Base-by-base conservation (phyloP, 2,888 invertebrate species). In the Eristalis arbustorum region DNA sequence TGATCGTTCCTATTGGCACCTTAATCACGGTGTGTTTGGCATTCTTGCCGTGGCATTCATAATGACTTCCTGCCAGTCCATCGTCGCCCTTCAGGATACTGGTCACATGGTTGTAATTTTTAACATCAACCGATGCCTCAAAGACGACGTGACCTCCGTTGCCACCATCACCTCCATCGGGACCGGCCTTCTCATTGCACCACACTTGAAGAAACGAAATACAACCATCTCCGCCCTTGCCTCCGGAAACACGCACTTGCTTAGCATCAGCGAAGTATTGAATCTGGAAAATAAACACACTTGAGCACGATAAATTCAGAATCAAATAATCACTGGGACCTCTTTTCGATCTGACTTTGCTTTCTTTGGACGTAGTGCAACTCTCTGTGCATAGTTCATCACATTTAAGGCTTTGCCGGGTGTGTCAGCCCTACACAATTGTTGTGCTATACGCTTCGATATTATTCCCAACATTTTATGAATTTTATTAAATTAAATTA, bases 81-180 rank as follows among this genome's bases (percentile, higher is more conserved):
- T 94, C 91, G 22, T 94, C 93, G 0, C 96, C 98, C 89, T 93
- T 92, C 1, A 95, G 90, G 13, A 96, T 92, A 0, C 95, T 91
- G 1, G 92, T 91, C 61, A 98, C 91, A 90, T 96, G 94, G 82
- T 95, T 94, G 28, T 98, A 93, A 89, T 97, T 96, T 88, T 94
- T 96, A 0, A 96, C 94, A 73, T 95, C 94, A 37, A 92, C 92
- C 0, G 95, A 94, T 0, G 97, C 96, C 95, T 92, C 93, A 88
- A 99, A 96, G 75, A 99, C 95, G 1, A 99, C 96, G 93, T 99
- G 99, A 0, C 98, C 99, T 0, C 99, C 99, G 91, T 97, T 95
- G 0, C 99, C 99, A 0, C 99, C 99, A 92, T 99, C 98, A 0
- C 99, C 99, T 18, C 90, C 99, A 92, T 98, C 97, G 0, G 98